Base-by-base conservation (phyloP, 1,140 invertebrate species). In the Scaptomyza graminum region DNA sequence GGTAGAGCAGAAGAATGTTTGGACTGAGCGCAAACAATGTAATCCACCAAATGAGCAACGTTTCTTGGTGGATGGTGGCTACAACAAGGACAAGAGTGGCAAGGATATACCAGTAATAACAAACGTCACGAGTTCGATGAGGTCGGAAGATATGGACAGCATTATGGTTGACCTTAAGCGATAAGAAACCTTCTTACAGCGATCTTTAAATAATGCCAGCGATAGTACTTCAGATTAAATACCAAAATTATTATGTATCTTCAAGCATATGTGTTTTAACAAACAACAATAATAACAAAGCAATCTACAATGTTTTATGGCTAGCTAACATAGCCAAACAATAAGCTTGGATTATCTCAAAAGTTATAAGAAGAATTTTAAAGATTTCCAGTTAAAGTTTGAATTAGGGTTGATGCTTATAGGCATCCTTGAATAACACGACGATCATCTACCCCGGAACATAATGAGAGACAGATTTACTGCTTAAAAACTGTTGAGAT, bases 371-470 rank as follows among this genome's bases (percentile, higher is more conserved):
- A 22, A 22, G 18, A 22, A 9, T 60, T 25, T 63, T 3, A 65
- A 57, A 44, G 12, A 12, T 31, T 22, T 13, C 5, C 5, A n/a
- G 5, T 46, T 15, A 46, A 46, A 22, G 18, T 44, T 22, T 28
- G 1, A 22, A 22, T 18, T 68, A 39, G 31, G 47, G 51, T 66
- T 37, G 34, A 12, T 12, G 12, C 34, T 37, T 37, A 11, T 41
- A n/a, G 37, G 37, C 37, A 69, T 85, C 75, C 82, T 79, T 85
- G 82, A 72, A 9, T n/a, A 22, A 22, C 31, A 15, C 9, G 22
- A 46, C 39, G 65, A 67, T 72, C 73, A 41, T 50, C 52, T 70
- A 88, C 44, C 82, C 82, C 82, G 82, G 82, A 87, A 87, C 78
- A 71, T 41, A 50, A 28, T 34, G 31, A 34, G 31, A 12, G 18